phyloP scores from a whole-genome alignment of 2,888 invertebrate species.

The Sinotaia quadrata region DNA sequence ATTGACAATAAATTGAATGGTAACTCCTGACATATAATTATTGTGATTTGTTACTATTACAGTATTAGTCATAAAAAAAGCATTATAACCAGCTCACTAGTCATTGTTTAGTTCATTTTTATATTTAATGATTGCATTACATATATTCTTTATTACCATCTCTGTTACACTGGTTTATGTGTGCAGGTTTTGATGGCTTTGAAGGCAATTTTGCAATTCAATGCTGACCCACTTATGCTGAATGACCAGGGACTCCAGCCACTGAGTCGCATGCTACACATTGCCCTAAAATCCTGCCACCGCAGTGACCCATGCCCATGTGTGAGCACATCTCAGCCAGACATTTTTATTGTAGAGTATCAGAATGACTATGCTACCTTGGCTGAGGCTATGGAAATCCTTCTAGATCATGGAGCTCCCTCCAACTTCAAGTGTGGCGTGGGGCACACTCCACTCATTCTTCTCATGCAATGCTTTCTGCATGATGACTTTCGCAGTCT shows the following conservation, averaged over 20 bases:
- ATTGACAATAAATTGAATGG: too few species aligned
- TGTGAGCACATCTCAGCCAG: conserved; percentile 80
- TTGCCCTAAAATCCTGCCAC: conserved; percentile 76
- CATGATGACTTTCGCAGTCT: conserved; percentile 83
- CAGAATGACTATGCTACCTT: conserved; percentile 59
- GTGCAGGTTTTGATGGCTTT: conserved; percentile 61
- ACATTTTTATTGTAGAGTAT: conserved; percentile 79
- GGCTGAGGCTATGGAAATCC: conserved; percentile 52
- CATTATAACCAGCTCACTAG: too few species aligned
- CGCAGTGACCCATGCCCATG: conserved; percentile 82
- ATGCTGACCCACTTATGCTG: conserved; percentile 63
- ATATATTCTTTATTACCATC: too few species aligned
- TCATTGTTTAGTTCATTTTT: too few species aligned
- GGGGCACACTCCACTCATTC: conserved; percentile 78
- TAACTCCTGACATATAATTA: too few species aligned
- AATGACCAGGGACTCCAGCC: conserved; percentile 81
- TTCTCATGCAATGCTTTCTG: conserved; percentile 82
- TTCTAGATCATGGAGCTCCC: conserved; percentile 61
- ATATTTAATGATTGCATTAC: too few species aligned
- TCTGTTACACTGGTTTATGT: not conserved
- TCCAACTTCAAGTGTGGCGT: conserved; percentile 55
- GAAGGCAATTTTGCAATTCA: conserved; percentile 61
- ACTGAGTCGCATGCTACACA: conserved; percentile 78
- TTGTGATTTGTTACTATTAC: too few species aligned
- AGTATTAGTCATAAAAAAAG: too few species aligned